These are phyloP conservation scores for Pempheris klunzingeri DNA, from an alignment of 2,797 vertebrate genomes.

Conservation along the genomic window DNA sequence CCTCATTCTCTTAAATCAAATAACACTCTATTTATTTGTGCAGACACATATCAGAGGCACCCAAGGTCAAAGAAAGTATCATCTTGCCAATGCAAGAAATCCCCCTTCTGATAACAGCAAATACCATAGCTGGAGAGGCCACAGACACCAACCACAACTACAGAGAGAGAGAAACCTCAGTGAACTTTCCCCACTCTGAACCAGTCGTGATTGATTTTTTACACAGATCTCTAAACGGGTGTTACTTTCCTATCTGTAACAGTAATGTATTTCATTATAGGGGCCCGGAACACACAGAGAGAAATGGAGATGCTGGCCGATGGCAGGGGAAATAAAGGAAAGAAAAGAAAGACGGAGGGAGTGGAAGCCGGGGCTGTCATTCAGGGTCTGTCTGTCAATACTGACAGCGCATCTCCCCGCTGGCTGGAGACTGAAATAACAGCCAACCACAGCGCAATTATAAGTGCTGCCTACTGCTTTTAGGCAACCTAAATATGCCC, in stretches of 20 bases:
- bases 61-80: conserved; percentile 67
- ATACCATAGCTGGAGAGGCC: conserved; percentile 56
- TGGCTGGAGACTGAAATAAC: conserved; percentile 70
- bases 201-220: conserved; percentile 78
- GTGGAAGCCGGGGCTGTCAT: conserved; percentile 64
- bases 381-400: conserved; percentile 73
- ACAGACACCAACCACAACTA: conserved; percentile 40
- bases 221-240: conserved; percentile 77
- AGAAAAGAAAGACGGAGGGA: conserved; percentile 42
- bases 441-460: conserved; percentile 68
- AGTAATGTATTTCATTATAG: conserved; percentile 82
- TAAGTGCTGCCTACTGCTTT: conserved; percentile 57
- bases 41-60: conserved; percentile 28
- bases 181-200: conserved; percentile 69
- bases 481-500: conserved; percentile 45
- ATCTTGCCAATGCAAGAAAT: conserved; percentile 59
- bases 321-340: conserved; percentile 27
- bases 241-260: conserved; percentile 78
- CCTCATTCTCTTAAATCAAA: conserved; percentile 53
- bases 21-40: conserved; percentile 43
- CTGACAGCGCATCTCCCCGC: conserved; percentile 59
- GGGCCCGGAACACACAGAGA: conserved; percentile 58
- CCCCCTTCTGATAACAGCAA: conserved; percentile 54
- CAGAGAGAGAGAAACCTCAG: conserved; percentile 55
- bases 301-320: conserved; percentile 59